Evolutionary conservation across 2,113 vertebrate species (phyloP), one percentile per base, ranked within the genome.

Genomic region (Scomber japonicus): DNA sequence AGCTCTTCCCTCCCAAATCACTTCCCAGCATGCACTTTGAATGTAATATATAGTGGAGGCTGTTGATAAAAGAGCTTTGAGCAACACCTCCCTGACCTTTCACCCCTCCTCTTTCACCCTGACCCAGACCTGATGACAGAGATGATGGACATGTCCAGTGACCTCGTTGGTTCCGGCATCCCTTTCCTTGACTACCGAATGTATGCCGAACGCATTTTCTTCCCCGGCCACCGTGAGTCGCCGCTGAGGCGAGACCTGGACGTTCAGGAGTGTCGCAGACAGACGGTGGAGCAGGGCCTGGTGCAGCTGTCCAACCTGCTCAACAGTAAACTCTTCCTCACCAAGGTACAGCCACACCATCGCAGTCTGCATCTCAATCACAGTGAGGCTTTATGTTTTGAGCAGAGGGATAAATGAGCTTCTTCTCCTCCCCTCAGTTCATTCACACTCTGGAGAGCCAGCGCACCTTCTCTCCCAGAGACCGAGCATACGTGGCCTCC

Each of bases 261-360:
- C 1, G 96, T 99, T 5, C 97, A 98, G 13, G 98, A 99, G 87
- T 96, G 95, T 77, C 94, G 98, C 31, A 90, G 97, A 11, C 97
- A 97, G 74, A 99, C 98, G 0, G 97, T 99, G 86, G 98, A 99
- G 78, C 98, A 99, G 81, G 98, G 98, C 49, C 94, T 99, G 88
- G 95, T 98, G 46, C 97, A 99, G 91, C 96, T 99, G 40, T 99
- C 97, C 63, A 99, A 99, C 88, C 95, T 99, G 68, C 97, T 99
- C 77, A 99, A 99, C 93, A 99, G 98, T 94, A 99, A 99, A 81
- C 97, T 99, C 54, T 99, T 99, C 91, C 97, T 99, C 90, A 99
- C 97, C 83, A 99, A 99, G 97, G 98, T 99, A 93, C 1, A 0
- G 30, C 13, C 4, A 16, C 6, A 7, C 48, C 35, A 3, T 81